Base-by-base conservation (phyloP, 1,140 invertebrate species). In the Heliothis virescens region DNA sequence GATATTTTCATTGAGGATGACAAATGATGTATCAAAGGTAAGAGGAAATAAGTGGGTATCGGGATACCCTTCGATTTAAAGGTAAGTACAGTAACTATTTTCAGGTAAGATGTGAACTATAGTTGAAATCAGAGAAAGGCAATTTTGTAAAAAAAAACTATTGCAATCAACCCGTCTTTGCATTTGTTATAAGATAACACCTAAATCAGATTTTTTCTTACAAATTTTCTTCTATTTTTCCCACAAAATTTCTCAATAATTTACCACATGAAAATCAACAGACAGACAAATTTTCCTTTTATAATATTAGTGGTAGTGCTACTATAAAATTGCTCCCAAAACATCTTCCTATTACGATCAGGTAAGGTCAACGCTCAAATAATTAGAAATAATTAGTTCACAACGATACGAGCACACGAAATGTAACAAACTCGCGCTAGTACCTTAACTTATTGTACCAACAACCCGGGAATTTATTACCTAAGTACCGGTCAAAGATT, bases 301-400 rank as follows among this genome's bases (percentile, higher is more conserved):
- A n/a, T n/a, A n/a, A n/a, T n/a, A n/a, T n/a, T n/a, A n/a, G n/a
- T n/a, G n/a, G n/a, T n/a, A n/a, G n/a, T n/a, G n/a, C n/a, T n/a
- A n/a, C n/a, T n/a, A n/a, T n/a, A n/a, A n/a, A n/a, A n/a, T n/a
- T n/a, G n/a, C n/a, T n/a, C n/a, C n/a, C n/a, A n/a, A n/a, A n/a
- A n/a, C 63, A 18, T 48, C 41, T 67, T 48, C 63, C 63, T 16
- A 67, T 18, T n/a, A 50, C 5, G 11, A 78, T 59, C 34, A 59
- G 12, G 16, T 34, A 79, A 86, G 89, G 85, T 89, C 79, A 90
- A 86, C 79, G 87, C 69, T 77, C 89, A 87, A 59, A 82, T 88
- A 85, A 89, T 87, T 85, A 82, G 79, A 71, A 76, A 87, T 87
- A 90, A 91, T 90, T 90, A 91, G 90, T 87, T 80, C 81, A 81